A percentile compares a stretch with the other conserved stretches of the same genome.
phyloP scores from a whole-genome alignment of 1,140 invertebrate genomes.

The Pomacea maculata region DNA sequence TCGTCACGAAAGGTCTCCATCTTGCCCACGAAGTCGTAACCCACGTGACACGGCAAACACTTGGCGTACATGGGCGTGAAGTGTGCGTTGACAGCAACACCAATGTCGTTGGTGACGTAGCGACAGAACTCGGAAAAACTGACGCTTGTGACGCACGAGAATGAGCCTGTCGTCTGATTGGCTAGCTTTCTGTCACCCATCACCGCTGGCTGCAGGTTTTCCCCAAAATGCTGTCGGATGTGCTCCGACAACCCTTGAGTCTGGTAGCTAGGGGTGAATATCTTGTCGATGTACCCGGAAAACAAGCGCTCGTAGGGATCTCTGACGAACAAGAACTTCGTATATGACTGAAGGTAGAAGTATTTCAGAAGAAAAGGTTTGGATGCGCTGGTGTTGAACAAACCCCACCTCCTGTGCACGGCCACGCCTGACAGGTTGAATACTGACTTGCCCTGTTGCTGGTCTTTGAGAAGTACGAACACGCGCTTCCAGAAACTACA shows the following conservation, averaged over 20 bases:
- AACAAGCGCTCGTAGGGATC: conserved; percentile 17
- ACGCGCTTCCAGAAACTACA: conserved; percentile 23
- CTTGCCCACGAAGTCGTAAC: conserved; percentile 3
- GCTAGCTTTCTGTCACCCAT: not conserved
- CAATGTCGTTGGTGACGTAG: not conserved
- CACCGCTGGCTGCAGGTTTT: not conserved
- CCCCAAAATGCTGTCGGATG: not conserved
- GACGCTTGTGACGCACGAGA: not conserved
- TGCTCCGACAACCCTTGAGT: not conserved
- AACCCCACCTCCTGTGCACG: not conserved
- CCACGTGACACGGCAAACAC: conserved; percentile 1
- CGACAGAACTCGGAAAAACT: conserved; percentile 9
- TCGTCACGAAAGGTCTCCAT: conserved; percentile 13
- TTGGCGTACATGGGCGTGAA: conserved; percentile 5
- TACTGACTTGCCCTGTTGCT: not conserved
- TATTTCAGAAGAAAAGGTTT: not conserved
- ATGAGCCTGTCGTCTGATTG: not conserved
- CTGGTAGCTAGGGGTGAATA: conserved; percentile 15
- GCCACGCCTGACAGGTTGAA: conserved; percentile 6
- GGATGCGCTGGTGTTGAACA: not conserved
- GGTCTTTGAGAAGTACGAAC: not conserved
- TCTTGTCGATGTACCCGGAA: conserved; percentile 17
- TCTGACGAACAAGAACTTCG: conserved; percentile 6
- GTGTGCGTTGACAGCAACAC: not conserved
- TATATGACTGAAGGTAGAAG: not conserved